Percentiles rank a stretch among this genome's conserved stretches.
phyloP scores from a whole-genome alignment of 2,888 invertebrate species.

The Troides oblongomaculatus region DNA sequence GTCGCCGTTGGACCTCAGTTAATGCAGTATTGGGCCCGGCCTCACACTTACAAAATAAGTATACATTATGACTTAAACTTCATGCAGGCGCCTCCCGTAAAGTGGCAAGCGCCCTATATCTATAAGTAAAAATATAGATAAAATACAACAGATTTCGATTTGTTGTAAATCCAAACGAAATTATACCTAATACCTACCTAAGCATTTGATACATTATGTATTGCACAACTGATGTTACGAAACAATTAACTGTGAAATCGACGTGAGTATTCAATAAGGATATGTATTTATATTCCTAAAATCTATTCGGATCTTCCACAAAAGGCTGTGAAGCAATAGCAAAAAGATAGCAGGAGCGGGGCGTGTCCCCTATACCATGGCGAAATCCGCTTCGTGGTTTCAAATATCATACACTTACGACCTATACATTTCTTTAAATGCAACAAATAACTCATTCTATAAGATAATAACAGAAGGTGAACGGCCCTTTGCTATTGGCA shows the following conservation, averaged over 20 bases:
- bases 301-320: constrained; percentile 67
- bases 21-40: constrained; percentile 80
- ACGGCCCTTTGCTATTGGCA: constrained; percentile 69
- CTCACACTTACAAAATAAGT: constrained; percentile 75
- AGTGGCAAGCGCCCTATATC: constrained; percentile 50
- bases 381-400: constrained; percentile 51
- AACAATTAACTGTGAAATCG: constrained; percentile 66
- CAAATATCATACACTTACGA: constrained; percentile 41
- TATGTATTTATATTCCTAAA: constrained; percentile 74
- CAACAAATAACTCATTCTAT: constrained; percentile 34
- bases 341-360: constrained; percentile 48
- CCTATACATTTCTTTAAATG: constrained; percentile 34
- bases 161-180: constrained; percentile 74
- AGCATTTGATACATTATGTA: constrained; percentile 73
- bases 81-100: constrained; percentile 50
- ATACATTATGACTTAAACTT: constrained; percentile 76
- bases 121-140: constrained; percentile 75
- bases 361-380: constrained; percentile 51
- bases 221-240: constrained; percentile 76
- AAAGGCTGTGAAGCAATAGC: constrained; percentile 68
- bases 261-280: constrained; percentile 77
- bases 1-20: constrained; percentile 70
- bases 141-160: constrained; percentile 78
- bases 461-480: constrained; percentile 30
- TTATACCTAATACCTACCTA: constrained; percentile 77